Evolutionary conservation across 2,888 invertebrate genomes (phyloP).

Genomic region (Conistra vaccinii): DNA sequence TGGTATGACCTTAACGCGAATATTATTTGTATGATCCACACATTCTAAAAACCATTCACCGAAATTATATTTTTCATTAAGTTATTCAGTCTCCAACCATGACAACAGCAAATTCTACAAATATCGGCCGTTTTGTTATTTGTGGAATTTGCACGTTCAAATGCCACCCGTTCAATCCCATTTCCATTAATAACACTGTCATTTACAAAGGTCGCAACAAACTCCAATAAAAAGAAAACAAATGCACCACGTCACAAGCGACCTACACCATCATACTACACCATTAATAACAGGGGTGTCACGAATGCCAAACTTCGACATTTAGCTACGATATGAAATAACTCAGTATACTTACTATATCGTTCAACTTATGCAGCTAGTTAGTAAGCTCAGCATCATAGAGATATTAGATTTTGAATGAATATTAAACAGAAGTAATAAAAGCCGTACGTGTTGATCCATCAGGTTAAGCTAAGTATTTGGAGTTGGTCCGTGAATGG

Average conservation of each 20-base stretch:
- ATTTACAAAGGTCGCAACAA: conserved; percentile 38
- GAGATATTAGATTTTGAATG: conserved; percentile 11
- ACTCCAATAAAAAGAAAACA: conserved; percentile 36
- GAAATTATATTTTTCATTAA: background rate
- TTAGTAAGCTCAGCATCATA: conserved; percentile 9
- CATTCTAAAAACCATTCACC: background rate
- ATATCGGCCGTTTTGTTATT: background rate
- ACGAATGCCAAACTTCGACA: conserved; percentile 57
- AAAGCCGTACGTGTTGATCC: too few species aligned
- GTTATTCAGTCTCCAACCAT: background rate
- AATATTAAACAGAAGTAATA: background rate
- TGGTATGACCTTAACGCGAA: too few species aligned
- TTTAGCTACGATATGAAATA: conserved; percentile 59
- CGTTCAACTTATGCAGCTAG: conserved; percentile 37
- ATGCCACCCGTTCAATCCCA: conserved; percentile 23
- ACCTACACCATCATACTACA: conserved; percentile 29
- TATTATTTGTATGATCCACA: background rate
- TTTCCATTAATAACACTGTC: conserved; percentile 12
- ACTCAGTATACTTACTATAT: conserved; percentile 41
- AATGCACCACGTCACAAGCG: conserved; percentile 28
- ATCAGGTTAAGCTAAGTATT: too few species aligned
- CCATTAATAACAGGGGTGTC: conserved; percentile 42
- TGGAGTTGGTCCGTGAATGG: too few species aligned
- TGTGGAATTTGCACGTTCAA: background rate
- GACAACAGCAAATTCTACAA: background rate